Percentiles rank a stretch among this genome's conserved stretches.
These are phyloP conservation scores for Phenganax marumi DNA, from an alignment of 92 coral and sea anemone genomes.

Conservation along the genomic window DNA sequence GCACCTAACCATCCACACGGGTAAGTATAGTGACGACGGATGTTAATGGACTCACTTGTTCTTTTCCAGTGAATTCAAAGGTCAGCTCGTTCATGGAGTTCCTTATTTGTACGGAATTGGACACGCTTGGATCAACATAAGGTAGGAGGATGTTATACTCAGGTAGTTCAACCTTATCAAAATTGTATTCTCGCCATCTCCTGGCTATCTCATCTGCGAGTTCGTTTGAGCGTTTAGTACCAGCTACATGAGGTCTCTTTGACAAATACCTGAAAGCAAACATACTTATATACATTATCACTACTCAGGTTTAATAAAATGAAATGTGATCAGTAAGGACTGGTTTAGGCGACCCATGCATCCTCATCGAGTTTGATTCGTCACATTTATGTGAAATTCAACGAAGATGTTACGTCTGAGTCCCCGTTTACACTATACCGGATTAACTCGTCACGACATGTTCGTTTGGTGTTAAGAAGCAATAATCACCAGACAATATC, in stretches of 20 bases:
- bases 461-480: too few species aligned
- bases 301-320: too few species aligned
- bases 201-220: slow-evolving; percentile 66
- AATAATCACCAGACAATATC: too few species aligned
- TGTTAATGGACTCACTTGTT: slow-evolving; percentile 59
- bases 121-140: slow-evolving; percentile 66
- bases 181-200: slow-evolving; percentile 67
- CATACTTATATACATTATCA: not conserved
- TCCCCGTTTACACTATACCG: too few species aligned
- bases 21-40: too few species aligned
- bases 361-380: not conserved
- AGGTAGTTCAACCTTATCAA: slow-evolving; percentile 75
- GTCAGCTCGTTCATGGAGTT: slow-evolving; percentile 35
- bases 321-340: not conserved
- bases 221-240: slow-evolving; percentile 56
- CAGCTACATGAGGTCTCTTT: slow-evolving; percentile 72
- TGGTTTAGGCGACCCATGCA: not conserved
- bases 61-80: slow-evolving; percentile 65
- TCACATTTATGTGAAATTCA: too few species aligned
- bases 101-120: slow-evolving; percentile 54
- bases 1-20: too few species aligned
- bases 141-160: slow-evolving; percentile 70
- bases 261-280: slow-evolving; percentile 53
- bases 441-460: too few species aligned
- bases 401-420: too few species aligned